Conservation (phyloP, 2,888 invertebrate species). For the Nephrotoma flavescens region DNA sequence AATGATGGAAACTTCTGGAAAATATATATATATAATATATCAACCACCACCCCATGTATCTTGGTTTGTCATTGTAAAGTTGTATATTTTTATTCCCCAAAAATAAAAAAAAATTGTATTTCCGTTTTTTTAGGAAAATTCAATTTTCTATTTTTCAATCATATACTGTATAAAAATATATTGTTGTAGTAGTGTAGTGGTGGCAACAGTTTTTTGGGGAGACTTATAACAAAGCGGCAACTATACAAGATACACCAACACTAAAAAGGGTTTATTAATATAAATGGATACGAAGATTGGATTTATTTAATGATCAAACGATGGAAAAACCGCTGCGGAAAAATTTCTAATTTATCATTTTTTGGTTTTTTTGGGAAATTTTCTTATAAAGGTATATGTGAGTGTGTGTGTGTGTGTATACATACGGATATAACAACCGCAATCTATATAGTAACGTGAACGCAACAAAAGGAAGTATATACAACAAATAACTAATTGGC, state of each 20-base stretch:
- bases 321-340: background rate
- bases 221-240: background rate
- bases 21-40: background rate
- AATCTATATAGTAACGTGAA: background rate
- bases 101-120: background rate
- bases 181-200: background rate
- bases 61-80: background rate
- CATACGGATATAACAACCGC: background rate
- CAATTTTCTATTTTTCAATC: background rate
- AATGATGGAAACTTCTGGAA: background rate
- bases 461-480: background rate
- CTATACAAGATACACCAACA: background rate
- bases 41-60: background rate
- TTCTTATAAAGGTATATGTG: background rate
- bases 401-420: background rate
- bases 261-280: background rate
- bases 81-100: background rate
- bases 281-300: background rate
- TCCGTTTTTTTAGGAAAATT: background rate
- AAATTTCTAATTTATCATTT: background rate
- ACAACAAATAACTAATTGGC: constrained; percentile 14
- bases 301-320: constrained; percentile 3
- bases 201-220: background rate
- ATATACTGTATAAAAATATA: background rate
- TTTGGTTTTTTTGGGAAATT: background rate